Evolutionary conservation across 2,113 vertebrate species (phyloP), one percentile per base, ranked within the genome.

Genomic region (Corythaeola cristata): DNA sequence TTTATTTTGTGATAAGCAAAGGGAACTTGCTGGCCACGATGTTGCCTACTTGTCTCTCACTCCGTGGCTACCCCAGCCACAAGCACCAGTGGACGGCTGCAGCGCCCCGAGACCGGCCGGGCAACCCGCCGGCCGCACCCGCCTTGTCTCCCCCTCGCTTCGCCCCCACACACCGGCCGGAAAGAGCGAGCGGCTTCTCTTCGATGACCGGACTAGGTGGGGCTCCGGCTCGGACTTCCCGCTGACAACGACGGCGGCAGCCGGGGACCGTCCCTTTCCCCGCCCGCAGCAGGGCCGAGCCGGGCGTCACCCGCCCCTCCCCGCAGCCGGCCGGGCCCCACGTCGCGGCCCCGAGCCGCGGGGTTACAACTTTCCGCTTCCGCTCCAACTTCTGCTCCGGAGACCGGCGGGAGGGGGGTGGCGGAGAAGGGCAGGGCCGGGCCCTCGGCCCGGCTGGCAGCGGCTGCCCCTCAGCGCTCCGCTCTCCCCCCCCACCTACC

Each of bases 351-450:
- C 88, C 55, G 64, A 78, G 69, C 87, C n/a, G 30, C 78, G 76
- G 72, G 93, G 92, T 90, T 91, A 93, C 95, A 98, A 98, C 97
- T 98, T 98, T 97, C 96, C 95, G 96, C 93, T 98, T 97, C 98
- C 97, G 96, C 77, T 96, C 95, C 55, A 98, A 98, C 97, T 98
- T 98, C 96, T 97, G 92, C 96, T 92, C 59, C 59, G 49, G 62
- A 68, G 82, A 86, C 78, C 64, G 44, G 80, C 81, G 66, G 71
- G 49, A 50, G 83, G 47, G 58, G 81, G 69, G 17, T 5, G n/a
- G 64, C 41, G 84, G 53, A 28, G 52, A 78, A 52, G 22, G 53
- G 64, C 84, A 72, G 52, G 75, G 64, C 81, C 60, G 47, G 33
- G 49, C 72, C 33, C 72, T 27, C 15, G 64, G 52, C 67, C 33